phyloP scores from a whole-genome alignment of 2,888 invertebrate genomes.

The Reticulitermes lucifugus region DNA sequence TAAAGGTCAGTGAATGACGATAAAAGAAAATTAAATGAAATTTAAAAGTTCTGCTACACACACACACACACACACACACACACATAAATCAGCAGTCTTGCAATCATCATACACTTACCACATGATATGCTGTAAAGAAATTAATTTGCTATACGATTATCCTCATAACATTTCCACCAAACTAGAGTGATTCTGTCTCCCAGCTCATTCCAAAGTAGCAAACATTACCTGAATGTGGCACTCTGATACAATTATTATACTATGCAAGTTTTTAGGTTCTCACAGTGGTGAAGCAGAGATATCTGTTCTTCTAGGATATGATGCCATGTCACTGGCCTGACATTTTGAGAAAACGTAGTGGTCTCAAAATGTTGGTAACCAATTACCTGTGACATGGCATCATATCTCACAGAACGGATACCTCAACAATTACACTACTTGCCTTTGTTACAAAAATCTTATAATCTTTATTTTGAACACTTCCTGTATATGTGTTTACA shows the following conservation, averaged over 20 bases:
- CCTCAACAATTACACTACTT: background rate
- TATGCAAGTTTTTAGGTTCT: too few relatives aligned
- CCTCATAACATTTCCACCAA: background rate
- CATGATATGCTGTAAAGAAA: constrained; percentile 22
- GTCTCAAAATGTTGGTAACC: too few relatives aligned
- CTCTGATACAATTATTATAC: background rate
- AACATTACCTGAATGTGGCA: background rate
- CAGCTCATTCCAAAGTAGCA: background rate
- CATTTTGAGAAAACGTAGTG: too few relatives aligned
- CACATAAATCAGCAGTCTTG: background rate
- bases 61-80: constrained; percentile 5
- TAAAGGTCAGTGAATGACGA: too few relatives aligned
- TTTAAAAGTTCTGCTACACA: background rate
- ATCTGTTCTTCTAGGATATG: too few relatives aligned
- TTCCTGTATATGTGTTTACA: background rate
- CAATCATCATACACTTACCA: background rate
- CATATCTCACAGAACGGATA: too few relatives aligned
- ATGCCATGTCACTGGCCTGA: too few relatives aligned
- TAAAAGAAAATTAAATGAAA: too few relatives aligned
- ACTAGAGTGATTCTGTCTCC: background rate
- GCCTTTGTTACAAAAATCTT: background rate
- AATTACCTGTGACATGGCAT: too few relatives aligned
- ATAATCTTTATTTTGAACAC: background rate
- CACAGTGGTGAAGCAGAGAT: too few relatives aligned
- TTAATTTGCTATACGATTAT: too few relatives aligned